Evolutionary conservation across 2,113 vertebrate species (phyloP).

Genomic region (Agapornis roseicollis): DNA sequence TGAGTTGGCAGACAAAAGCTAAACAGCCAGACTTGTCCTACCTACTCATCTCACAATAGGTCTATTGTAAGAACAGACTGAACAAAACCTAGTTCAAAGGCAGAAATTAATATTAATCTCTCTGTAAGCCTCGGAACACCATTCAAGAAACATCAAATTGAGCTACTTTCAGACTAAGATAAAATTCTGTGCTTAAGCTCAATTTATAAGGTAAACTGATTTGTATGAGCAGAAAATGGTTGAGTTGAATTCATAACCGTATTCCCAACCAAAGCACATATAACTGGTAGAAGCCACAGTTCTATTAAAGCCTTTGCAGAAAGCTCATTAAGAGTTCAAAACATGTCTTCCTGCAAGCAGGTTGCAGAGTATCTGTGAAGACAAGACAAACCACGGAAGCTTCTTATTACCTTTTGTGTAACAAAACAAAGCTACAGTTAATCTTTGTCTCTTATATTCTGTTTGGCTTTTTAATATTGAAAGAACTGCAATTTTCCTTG

Average conservation of each 20-base stretch:
- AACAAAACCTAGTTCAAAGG: background rate
- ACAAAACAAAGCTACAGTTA: background rate
- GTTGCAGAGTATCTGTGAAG: background rate
- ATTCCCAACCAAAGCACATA: background rate
- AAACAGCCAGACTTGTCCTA: conserved; percentile 33
- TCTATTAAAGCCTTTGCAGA: background rate
- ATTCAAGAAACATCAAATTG: background rate
- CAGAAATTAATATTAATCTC: background rate
- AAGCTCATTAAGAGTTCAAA: background rate
- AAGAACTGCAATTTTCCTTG: background rate
- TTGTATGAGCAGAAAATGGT: background rate
- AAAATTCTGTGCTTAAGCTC: background rate
- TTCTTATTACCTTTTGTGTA: background rate
- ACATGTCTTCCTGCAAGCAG: background rate
- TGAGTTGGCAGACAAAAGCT: conserved; percentile 36
- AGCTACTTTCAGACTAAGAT: background rate
- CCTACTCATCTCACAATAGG: conserved; percentile 32
- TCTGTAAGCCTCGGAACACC: background rate
- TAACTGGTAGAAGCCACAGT: background rate
- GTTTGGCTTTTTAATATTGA: background rate
- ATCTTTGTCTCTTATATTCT: background rate
- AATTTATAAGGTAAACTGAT: background rate
- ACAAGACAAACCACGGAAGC: fast-evolving
- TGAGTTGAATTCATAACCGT: background rate
- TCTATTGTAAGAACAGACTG: background rate